Base-by-base conservation (phyloP, 2,113 vertebrate genomes). In the Bubalus kerabau region DNA sequence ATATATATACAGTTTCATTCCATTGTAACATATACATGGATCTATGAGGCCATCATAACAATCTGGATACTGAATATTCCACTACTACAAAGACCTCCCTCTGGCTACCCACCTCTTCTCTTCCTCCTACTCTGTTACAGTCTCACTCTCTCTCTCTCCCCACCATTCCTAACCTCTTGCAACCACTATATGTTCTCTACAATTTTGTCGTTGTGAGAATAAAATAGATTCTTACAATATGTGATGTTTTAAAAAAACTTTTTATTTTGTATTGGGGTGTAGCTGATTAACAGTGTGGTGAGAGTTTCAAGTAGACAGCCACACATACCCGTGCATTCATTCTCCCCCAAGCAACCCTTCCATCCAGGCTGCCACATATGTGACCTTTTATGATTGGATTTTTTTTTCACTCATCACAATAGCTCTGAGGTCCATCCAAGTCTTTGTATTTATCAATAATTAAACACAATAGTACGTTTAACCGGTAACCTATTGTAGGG, bases 121-220 rank as follows among this genome's bases (percentile, higher is more conserved):
- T 5, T 13, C 52, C 7, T 83, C 81, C 52, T 5, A 1, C 6
- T 5, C 52, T 56, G 21, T 15, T 16, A 15, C 6, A 54, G 50
- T 56, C 81, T 36, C 21, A 24, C 6, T 83, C 1, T 6, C 50
- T n/a, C 12, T 56, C 21, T 56, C 46, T 4, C 13, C 6, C 17
- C 4, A 40, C 50, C 32, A 19, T 40, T n/a, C 59, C 14, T 86
- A 52, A 46, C 26, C 50, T 52, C n/a, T 80, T 1, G 1, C 32
- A 50, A 96, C 28, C 87, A 52, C 15, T 7, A 26, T 19, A 52
- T 56, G 19, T n/a, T 32, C 43, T 86, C 24, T 46, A 80, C 32
- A 50, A 50, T 76, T 97, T 82, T 82, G 52, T 93, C 46, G 74
- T 89, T 90, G 84, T 64, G 60, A 93, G 43, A 93, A 71, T 67